Evolutionary conservation across 2,888 invertebrate species (phyloP).

Genomic region (Ichneumoninae sp.): DNA sequence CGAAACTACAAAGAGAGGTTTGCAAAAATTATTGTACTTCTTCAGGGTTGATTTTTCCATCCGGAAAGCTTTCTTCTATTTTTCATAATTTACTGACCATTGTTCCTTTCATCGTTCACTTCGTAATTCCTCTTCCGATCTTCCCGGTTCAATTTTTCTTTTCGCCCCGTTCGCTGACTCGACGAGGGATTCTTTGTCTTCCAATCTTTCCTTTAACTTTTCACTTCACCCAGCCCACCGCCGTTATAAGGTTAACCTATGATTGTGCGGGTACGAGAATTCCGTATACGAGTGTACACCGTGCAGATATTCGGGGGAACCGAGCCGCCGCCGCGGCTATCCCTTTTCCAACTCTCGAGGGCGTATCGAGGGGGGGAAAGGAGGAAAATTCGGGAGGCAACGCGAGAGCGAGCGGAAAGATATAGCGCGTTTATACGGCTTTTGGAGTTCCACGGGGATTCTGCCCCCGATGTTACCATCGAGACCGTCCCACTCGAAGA

Average conservation of each 20-base stretch:
- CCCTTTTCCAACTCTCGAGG: constrained; percentile 35
- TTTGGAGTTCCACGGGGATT: constrained; percentile 54
- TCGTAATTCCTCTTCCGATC: neutral
- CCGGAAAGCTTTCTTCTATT: neutral
- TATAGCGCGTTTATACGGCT: constrained; percentile 65
- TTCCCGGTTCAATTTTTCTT: neutral
- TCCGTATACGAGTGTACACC: constrained; percentile 23
- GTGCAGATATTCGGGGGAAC: constrained; percentile 47
- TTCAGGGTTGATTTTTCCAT: neutral
- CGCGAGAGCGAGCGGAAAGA: constrained; percentile 41
- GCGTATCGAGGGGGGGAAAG: constrained; percentile 44
- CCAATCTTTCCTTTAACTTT: constrained; percentile 12
- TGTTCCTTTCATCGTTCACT: neutral
- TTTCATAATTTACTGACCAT: neutral
- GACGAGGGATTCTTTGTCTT: neutral
- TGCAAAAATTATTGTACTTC: neutral
- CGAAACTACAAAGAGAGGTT: neutral
- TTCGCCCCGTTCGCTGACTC: neutral
- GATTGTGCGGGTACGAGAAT: constrained; percentile 14
- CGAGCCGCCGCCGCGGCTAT: constrained; percentile 22
- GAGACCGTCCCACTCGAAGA: constrained; percentile 63
- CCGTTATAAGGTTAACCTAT: neutral
- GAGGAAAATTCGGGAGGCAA: constrained; percentile 12
- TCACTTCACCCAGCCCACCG: neutral
- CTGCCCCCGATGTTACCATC: constrained; percentile 63